Conservation (phyloP, 2,888 invertebrate species). For the Carterocephalus palaemon region DNA sequence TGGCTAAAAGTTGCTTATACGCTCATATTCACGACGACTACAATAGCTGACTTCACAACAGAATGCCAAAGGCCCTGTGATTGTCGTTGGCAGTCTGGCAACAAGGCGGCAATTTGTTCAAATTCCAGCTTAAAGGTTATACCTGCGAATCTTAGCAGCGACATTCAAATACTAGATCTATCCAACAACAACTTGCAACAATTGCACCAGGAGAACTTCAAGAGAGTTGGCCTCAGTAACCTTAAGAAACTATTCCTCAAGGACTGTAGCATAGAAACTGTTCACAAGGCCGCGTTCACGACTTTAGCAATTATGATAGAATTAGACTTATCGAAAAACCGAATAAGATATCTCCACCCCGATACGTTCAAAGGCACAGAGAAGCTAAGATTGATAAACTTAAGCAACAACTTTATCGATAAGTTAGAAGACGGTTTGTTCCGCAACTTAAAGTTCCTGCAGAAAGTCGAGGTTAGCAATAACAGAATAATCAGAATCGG, state of each 20-base stretch:
- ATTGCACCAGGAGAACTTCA: conserved; percentile 83
- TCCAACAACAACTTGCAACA: conserved; percentile 84
- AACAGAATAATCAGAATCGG: conserved; percentile 86
- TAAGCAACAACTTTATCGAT: conserved; percentile 87
- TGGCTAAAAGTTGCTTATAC: conserved; percentile 66
- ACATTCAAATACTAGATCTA: conserved; percentile 85
- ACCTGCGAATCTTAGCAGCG: conserved; percentile 85
- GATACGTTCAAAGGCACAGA: conserved; percentile 85
- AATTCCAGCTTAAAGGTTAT: conserved; percentile 82
- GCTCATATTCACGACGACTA: conserved; percentile 50
- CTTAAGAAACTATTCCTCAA: conserved; percentile 88
- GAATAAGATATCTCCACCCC: conserved; percentile 81
- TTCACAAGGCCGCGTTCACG: conserved; percentile 86
- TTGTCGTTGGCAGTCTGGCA: conserved; percentile 92
- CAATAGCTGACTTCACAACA: conserved; percentile 77
- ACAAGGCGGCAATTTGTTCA: conserved; percentile 90
- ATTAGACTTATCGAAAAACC: conserved; percentile 88
- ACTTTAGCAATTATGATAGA: conserved; percentile 88
- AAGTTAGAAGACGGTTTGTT: conserved; percentile 87
- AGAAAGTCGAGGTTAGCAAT: conserved; percentile 87
- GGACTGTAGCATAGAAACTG: conserved; percentile 84
- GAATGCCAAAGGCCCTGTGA: conserved; percentile 85
- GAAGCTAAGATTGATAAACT: conserved; percentile 84
- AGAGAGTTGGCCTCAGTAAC: conserved; percentile 84
- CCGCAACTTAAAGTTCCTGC: conserved; percentile 84